Evolutionary conservation across 2,113 vertebrate species (phyloP).

Genomic region (Dolichotis patagonum): DNA sequence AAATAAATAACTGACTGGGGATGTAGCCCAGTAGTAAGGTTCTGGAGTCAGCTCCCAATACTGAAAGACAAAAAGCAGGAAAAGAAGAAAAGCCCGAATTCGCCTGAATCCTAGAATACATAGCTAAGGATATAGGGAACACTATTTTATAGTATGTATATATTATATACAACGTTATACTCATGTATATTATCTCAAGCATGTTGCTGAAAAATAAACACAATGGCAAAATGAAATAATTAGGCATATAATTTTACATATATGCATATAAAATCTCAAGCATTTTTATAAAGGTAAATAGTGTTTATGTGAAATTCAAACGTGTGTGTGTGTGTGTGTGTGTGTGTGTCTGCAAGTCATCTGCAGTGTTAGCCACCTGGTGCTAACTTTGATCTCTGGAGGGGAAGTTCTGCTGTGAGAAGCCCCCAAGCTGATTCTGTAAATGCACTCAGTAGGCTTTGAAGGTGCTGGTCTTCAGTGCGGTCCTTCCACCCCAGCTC

Average conservation of each 20-base stretch:
- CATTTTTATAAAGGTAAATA: not conserved
- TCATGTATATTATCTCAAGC: not conserved
- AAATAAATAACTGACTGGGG: not conserved
- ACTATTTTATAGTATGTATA: not conserved
- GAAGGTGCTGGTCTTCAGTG: slow-evolving; percentile 67
- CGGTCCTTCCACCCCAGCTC: slow-evolving; percentile 74
- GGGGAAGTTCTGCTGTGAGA: slow-evolving; percentile 64
- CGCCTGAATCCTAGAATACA: not conserved
- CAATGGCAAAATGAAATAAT: not conserved
- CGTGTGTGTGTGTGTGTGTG: not conserved
- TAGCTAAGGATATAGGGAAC: too few relatives aligned
- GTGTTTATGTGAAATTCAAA: not conserved
- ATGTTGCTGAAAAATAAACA: not conserved
- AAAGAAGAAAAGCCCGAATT: not conserved
- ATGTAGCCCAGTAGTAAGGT: not conserved
- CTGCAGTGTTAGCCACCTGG: slow-evolving; percentile 67
- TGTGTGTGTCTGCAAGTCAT: slow-evolving; percentile 41
- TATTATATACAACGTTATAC: too few relatives aligned
- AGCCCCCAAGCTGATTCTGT: slow-evolving; percentile 68
- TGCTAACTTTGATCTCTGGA: slow-evolving; percentile 75
- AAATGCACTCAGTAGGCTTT: slow-evolving; percentile 67
- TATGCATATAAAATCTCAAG: not conserved
- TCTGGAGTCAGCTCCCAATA: not conserved
- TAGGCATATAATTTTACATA: not conserved
- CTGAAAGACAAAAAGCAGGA: not conserved